Evolutionary conservation across 2,113 vertebrate genomes (phyloP).

Genomic region (Erythrolamprus reginae): DNA sequence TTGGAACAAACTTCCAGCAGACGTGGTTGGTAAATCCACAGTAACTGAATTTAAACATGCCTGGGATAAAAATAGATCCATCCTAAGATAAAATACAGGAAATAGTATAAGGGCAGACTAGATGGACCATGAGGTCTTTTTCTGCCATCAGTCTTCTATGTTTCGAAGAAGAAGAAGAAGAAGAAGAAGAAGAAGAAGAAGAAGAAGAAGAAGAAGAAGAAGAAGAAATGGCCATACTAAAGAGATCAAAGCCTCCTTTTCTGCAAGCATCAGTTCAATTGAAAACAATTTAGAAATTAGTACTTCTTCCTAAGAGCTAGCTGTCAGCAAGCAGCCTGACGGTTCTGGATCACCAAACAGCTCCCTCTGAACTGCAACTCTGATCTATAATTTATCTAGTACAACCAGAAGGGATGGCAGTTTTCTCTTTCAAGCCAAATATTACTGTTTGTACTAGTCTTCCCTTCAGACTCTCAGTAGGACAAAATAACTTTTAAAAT

Average conservation of each 20-base stretch:
- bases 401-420: constrained; percentile 33
- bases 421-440: constrained; percentile 34
- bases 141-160: no score
- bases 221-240: neutral
- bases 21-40: no score
- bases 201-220: neutral
- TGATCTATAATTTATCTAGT: constrained; percentile 22
- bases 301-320: constrained; percentile 30
- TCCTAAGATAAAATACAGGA: no score
- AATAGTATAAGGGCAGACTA: no score
- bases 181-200: neutral
- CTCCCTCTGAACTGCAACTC: neutral
- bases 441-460: constrained; percentile 43
- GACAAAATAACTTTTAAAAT: constrained; percentile 64
- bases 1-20: no score
- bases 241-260: constrained; percentile 15
- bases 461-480: constrained; percentile 61
- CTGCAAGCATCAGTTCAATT: neutral
- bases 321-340: neutral
- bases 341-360: neutral
- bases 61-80: no score
- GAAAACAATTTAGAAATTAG: neutral
- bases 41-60: no score
- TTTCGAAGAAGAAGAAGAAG: no score
- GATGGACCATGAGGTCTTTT: no score